These are phyloP conservation scores for Ametastegia equiseti DNA, from an alignment of 2,888 invertebrate genomes.

Conservation along the genomic window DNA sequence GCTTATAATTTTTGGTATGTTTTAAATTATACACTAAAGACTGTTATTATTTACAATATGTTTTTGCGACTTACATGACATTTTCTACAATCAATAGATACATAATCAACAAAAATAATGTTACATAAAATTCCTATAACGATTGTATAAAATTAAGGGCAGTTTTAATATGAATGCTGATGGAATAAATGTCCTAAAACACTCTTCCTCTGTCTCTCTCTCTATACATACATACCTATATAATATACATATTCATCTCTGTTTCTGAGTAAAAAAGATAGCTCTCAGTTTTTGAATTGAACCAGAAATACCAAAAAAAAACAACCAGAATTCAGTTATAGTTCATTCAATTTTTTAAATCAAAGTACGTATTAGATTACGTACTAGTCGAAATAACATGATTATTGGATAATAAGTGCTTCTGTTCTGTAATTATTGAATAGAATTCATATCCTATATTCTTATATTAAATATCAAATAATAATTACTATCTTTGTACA, in stretches of 20 bases:
- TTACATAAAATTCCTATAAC: not conserved
- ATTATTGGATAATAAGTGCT: not conserved
- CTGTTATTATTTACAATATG: not conserved
- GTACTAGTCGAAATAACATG: no score
- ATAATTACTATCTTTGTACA: not conserved
- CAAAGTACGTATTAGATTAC: no score
- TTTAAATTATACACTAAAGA: not conserved
- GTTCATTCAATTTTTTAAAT: not conserved
- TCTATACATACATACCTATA: no score
- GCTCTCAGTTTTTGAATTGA: not conserved
- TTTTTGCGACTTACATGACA: not conserved
- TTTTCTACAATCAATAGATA: constrained; percentile 8
- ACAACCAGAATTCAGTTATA: no score
- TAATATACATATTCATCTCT: no score
- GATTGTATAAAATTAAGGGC: not conserved
- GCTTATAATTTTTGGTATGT: constrained; percentile 19
- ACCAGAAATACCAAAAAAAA: not conserved
- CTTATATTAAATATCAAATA: not conserved
- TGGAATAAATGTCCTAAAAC: not conserved
- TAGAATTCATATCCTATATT: not conserved
- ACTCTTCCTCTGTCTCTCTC: no score
- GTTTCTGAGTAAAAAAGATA: not conserved
- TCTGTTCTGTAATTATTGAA: not conserved
- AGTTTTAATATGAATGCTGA: not conserved
- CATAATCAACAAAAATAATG: not conserved